These are phyloP conservation scores for Cromileptes altivelis DNA, from an alignment of 2,113 vertebrate species.

Conservation along the genomic window DNA sequence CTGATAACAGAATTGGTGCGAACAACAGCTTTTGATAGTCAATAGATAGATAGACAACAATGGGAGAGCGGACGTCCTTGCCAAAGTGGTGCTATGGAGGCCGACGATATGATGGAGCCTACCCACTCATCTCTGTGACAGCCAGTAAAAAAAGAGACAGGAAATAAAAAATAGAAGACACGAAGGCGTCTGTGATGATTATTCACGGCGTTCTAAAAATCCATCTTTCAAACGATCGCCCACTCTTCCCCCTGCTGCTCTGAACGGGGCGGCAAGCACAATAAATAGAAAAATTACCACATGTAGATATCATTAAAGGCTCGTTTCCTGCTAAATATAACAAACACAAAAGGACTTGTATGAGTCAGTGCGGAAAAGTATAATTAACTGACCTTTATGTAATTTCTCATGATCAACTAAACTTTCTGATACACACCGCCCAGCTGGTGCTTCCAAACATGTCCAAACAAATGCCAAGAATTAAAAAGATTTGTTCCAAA, in stretches of 20 bases:
- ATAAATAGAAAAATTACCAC: conserved; percentile 54
- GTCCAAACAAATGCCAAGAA: conserved; percentile 17
- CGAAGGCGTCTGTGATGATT: conserved; percentile 47
- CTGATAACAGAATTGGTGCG: conserved; percentile 20
- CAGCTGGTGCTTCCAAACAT: conserved; percentile 36
- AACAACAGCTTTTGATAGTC: conserved; percentile 50
- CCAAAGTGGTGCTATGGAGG: conserved; percentile 36
- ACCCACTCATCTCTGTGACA: conserved; percentile 71
- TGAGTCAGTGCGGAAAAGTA: conserved; percentile 28
- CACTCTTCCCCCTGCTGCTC: conserved; percentile 36
- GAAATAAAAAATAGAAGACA: conserved; percentile 37
- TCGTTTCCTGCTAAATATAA: conserved; percentile 50
- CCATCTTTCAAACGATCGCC: conserved; percentile 70
- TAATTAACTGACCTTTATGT: conserved; percentile 15
- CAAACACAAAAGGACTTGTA: conserved; percentile 23
- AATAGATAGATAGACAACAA: conserved; percentile 56
- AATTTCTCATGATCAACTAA: conserved; percentile 22
- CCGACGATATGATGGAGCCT: conserved; percentile 62
- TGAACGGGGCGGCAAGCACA: conserved; percentile 7
- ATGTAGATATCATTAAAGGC: conserved; percentile 37
- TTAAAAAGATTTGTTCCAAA: conserved; percentile 39
- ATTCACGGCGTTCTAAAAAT: conserved; percentile 55
- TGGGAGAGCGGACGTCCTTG: conserved; percentile 27
- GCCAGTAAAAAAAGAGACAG: conserved; percentile 19
- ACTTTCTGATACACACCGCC: conserved; percentile 17